phyloP scores from a whole-genome alignment of 30 jellyfish, hydroid and myxozoan species.

The Pelagia noctiluca region DNA sequence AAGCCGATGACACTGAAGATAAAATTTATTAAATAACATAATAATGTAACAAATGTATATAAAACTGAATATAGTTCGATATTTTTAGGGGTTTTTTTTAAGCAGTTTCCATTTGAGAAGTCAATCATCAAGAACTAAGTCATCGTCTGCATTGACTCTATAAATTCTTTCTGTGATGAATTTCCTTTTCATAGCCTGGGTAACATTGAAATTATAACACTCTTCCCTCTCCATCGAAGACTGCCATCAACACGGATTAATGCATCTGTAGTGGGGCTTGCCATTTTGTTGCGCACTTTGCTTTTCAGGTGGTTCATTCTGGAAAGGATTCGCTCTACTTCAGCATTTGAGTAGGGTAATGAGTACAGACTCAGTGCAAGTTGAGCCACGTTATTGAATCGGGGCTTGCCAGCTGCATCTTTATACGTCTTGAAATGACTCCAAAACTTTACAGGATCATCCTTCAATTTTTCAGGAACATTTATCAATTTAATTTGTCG shows the following conservation, averaged over 20 bases:
- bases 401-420: slow-evolving; percentile 53
- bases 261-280: slow-evolving; percentile 57
- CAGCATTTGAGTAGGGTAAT: no score
- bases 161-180: no score
- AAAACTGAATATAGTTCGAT: no score
- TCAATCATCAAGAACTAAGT: neutral
- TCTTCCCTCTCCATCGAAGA: no score
- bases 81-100: neutral
- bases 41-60: no score
- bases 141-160: neutral
- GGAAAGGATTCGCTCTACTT: slow-evolving; percentile 41
- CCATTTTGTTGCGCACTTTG: slow-evolving; percentile 55
- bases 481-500: slow-evolving; percentile 19
- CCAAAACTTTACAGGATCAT: slow-evolving; percentile 35
- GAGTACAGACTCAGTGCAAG: slow-evolving; percentile 37
- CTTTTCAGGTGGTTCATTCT: slow-evolving; percentile 37
- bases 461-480: slow-evolving; percentile 34
- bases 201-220: no score
- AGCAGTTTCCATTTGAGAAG: slow-evolving; percentile 20
- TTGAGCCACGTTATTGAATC: slow-evolving; percentile 34
- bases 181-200: no score
- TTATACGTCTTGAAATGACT: slow-evolving; percentile 32
- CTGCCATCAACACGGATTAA: no score
- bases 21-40: slow-evolving; percentile 17
- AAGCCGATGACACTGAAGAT: slow-evolving; percentile 43